phyloP scores from a whole-genome alignment of 2,113 vertebrate species.

The Oxygymnocypris stewartii region DNA sequence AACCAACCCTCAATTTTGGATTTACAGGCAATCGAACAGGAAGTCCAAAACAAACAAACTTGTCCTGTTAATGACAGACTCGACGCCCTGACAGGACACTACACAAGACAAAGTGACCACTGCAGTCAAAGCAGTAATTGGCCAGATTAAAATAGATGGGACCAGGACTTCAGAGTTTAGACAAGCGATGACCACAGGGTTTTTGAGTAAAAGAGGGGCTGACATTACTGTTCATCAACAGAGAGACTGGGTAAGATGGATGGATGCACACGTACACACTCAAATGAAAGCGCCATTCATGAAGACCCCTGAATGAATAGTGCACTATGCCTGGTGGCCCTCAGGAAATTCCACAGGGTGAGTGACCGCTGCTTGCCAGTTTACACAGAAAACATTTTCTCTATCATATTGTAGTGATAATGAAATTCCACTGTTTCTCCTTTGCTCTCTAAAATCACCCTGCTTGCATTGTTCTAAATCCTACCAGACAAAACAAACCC shows the following conservation, averaged over 20 bases:
- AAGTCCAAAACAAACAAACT: conserved; percentile 68
- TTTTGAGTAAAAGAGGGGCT: conserved; percentile 28
- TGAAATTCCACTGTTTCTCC: conserved; percentile 21
- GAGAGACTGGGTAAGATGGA: conserved; percentile 24
- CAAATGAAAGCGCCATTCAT: conserved; percentile 49
- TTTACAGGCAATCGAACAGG: conserved; percentile 54
- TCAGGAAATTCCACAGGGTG: conserved; percentile 66
- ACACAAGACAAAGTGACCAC: conserved; percentile 59
- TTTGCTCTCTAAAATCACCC: conserved; percentile 23
- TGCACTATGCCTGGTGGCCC: conserved; percentile 52
- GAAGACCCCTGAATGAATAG: conserved; percentile 53
- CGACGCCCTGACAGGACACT: conserved; percentile 59
- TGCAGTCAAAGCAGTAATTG: conserved; percentile 68
- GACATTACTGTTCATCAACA: conserved; percentile 29
- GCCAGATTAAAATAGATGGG: conserved; percentile 56
- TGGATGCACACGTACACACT: conserved; percentile 17
- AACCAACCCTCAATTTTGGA: conserved; percentile 67
- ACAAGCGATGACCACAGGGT: neutral
- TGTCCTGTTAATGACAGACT: conserved; percentile 65
- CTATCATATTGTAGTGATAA: conserved; percentile 39
- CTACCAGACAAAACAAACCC: conserved; percentile 13
- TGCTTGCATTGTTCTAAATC: conserved; percentile 10
- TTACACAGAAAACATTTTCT: conserved; percentile 60
- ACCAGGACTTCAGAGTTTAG: conserved; percentile 46
- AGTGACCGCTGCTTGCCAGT: conserved; percentile 21